These are phyloP conservation scores for Lasioglossum pauxillum DNA, from an alignment of 2,888 invertebrate genomes.

Conservation along the genomic window DNA sequence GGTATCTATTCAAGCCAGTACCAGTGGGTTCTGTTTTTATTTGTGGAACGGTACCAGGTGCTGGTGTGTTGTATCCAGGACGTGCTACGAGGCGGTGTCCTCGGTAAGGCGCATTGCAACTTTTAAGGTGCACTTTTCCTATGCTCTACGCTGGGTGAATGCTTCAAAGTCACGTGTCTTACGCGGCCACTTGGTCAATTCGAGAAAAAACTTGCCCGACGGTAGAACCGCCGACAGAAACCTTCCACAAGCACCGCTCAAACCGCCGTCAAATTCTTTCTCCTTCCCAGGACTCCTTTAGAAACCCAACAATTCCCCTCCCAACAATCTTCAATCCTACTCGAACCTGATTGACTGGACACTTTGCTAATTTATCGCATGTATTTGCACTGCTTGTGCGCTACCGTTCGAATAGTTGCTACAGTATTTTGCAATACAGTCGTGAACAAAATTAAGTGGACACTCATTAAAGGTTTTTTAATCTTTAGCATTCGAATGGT, in stretches of 20 bases:
- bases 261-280: not conserved
- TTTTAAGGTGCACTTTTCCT: constrained; percentile 66
- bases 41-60: constrained; percentile 58
- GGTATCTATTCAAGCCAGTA: constrained; percentile 60
- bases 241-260: not conserved
- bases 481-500: no score
- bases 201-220: constrained; percentile 54
- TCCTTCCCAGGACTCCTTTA: not conserved
- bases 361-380: not conserved
- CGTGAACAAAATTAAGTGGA: no score
- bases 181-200: constrained; percentile 35
- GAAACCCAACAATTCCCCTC: not conserved
- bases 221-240: constrained; percentile 24
- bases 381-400: not conserved
- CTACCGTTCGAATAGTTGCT: not conserved
- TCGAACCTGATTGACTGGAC: not conserved
- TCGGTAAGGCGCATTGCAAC: constrained; percentile 54
- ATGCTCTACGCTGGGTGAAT: constrained; percentile 64
- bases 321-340: not conserved
- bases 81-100: constrained; percentile 61
- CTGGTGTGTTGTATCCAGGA: constrained; percentile 61
- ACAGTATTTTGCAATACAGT: not conserved
- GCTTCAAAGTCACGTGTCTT: constrained; percentile 57
- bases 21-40: constrained; percentile 57
- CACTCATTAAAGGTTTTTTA: no score